Percentiles rank a stretch among this genome's conserved stretches.
These are phyloP conservation scores for Rhinolophus ferrumequinum DNA, from an alignment of 2,113 vertebrate species.

Conservation along the genomic window DNA sequence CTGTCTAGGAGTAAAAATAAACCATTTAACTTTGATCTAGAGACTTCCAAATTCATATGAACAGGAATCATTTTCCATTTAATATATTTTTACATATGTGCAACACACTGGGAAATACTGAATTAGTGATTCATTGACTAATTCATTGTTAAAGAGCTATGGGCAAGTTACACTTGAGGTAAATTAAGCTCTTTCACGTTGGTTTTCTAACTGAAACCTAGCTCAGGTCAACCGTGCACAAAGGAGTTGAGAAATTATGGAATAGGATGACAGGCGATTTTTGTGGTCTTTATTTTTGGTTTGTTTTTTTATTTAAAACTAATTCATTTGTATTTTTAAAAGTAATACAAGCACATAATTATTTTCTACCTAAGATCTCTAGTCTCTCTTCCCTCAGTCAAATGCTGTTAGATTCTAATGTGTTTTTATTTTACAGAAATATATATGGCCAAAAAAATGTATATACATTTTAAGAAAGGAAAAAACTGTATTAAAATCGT, in stretches of 20 bases:
- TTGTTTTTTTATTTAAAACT: not conserved
- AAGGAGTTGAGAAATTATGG: not conserved
- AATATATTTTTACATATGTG: not conserved
- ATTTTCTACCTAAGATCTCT: not conserved
- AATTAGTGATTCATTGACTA: not conserved
- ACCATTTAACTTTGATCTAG: not conserved
- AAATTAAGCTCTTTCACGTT: not conserved
- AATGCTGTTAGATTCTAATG: not conserved
- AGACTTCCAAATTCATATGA: constrained; percentile 8
- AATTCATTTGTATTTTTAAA: not conserved
- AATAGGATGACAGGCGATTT: not conserved
- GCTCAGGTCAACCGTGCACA: not conserved
- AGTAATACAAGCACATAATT: not conserved
- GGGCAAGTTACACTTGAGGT: not conserved
- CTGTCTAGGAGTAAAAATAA: not conserved
- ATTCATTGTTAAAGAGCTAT: not conserved
- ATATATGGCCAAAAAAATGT: not conserved
- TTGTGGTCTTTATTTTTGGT: not conserved
- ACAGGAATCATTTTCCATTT: constrained; percentile 28
- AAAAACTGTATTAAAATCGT: too few species aligned
- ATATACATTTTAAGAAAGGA: too few species aligned
- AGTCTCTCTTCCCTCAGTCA: not conserved
- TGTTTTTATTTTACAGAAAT: constrained; percentile 14
- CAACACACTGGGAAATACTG: not conserved
- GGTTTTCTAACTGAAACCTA: not conserved